Conservation (phyloP, 2,797 vertebrate genomes). For the Enteromius anoplus region DNA sequence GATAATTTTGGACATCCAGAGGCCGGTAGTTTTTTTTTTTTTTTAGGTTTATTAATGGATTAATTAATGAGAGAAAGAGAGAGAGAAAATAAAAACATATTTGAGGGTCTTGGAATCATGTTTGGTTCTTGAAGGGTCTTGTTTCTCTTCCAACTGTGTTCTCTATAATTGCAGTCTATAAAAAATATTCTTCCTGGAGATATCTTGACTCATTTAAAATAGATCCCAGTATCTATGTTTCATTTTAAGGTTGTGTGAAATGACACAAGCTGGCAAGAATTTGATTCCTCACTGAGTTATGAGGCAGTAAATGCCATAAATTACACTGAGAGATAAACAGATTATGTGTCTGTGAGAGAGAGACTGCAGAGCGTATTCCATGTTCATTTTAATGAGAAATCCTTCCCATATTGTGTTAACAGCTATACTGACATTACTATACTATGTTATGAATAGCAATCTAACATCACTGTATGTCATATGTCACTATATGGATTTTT, state of each 20-base stretch:
- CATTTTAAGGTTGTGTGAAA: constrained; percentile 38
- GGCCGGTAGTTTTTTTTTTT: too few relatives aligned
- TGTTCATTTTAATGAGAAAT: constrained; percentile 42
- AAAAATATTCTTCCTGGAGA: background rate
- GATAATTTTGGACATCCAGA: too few relatives aligned
- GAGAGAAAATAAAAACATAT: too few relatives aligned
- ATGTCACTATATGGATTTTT: constrained; percentile 39
- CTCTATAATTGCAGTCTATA: constrained; percentile 18
- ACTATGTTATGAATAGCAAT: constrained; percentile 31
- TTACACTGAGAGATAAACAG: constrained; percentile 29
- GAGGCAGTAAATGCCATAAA: constrained; percentile 21
- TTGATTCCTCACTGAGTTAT: constrained; percentile 27
- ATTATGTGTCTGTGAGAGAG: background rate
- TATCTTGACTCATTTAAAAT: constrained; percentile 25
- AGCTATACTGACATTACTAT: constrained; percentile 25
- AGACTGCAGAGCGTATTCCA: background rate
- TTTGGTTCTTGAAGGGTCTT: constrained; percentile 4
- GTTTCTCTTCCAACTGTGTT: background rate
- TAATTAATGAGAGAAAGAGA: too few relatives aligned
- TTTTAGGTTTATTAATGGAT: too few relatives aligned
- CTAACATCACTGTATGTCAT: constrained; percentile 23
- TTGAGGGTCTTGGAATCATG: background rate
- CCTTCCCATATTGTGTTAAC: constrained; percentile 9
- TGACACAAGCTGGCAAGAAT: constrained; percentile 22
- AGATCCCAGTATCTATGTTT: constrained; percentile 1